Conservation (phyloP, 1,140 invertebrate genomes). For the Trinorchestia longiramus region DNA sequence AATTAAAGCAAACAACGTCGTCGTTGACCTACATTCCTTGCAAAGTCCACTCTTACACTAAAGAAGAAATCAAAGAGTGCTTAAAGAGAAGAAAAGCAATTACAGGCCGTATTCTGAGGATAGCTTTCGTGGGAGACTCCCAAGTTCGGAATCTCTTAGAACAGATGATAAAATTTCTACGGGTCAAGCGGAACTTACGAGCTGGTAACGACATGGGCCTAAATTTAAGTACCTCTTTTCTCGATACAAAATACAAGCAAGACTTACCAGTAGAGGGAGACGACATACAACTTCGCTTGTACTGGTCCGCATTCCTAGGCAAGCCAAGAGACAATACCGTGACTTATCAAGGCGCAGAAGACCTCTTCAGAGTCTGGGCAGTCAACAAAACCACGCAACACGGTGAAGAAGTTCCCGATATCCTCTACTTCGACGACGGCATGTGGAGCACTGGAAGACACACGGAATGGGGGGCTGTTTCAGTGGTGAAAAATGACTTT, state of each 20-base stretch:
- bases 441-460: background rate
- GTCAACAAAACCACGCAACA: background rate
- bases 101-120: background rate
- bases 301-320: slow-evolving; percentile 40
- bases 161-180: slow-evolving; percentile 14
- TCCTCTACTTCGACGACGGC: slow-evolving; percentile 48
- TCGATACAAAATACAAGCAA: background rate
- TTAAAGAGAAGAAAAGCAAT: background rate
- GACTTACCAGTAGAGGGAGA: slow-evolving; percentile 21
- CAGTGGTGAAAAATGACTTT: background rate
- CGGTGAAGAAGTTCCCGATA: slow-evolving; percentile 17
- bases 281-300: background rate
- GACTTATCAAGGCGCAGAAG: background rate
- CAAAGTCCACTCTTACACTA: background rate
- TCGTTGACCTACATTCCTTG: background rate
- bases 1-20: background rate
- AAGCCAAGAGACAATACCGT: background rate
- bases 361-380: slow-evolving; percentile 24
- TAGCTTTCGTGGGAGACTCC: slow-evolving; percentile 20
- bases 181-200: background rate
- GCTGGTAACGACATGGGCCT: background rate
- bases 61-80: background rate
- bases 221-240: background rate
- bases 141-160: slow-evolving; percentile 37
- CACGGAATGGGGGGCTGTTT: slow-evolving; percentile 10